A percentile compares a stretch with the other conserved stretches of the same genome.
phyloP scores from a whole-genome alignment of 1,140 invertebrate genomes.

The Scaptomyza hsui region DNA sequence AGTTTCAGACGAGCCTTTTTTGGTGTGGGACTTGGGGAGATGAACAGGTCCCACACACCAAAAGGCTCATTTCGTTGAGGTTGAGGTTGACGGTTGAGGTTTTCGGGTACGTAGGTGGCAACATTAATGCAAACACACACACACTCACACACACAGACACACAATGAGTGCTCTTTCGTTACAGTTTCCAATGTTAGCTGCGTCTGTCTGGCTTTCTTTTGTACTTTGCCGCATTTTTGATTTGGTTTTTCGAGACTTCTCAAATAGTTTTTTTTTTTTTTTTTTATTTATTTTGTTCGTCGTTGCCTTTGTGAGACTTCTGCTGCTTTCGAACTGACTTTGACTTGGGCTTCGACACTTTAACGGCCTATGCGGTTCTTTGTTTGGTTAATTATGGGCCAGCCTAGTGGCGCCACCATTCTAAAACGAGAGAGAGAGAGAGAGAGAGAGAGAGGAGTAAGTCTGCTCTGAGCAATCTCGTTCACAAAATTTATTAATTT shows the following conservation, averaged over 20 bases:
- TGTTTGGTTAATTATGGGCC: slow-evolving; percentile 76
- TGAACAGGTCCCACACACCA: slow-evolving; percentile 20
- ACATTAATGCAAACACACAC: slow-evolving; percentile 37
- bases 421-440: background rate
- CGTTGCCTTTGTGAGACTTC: slow-evolving; percentile 40
- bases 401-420: slow-evolving; percentile 64
- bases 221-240: slow-evolving; percentile 78
- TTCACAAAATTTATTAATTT: slow-evolving; percentile 67
- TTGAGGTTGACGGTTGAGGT: background rate
- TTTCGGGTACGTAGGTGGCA: slow-evolving; percentile 59
- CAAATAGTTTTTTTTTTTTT: slow-evolving; percentile 60
- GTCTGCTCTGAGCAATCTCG: slow-evolving; percentile 24
- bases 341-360: slow-evolving; percentile 68
- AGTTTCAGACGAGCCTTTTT: slow-evolving; percentile 31
- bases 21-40: slow-evolving; percentile 25
- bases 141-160: slow-evolving; percentile 1
- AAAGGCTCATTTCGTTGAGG: slow-evolving; percentile 4
- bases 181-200: slow-evolving; percentile 67
- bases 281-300: slow-evolving; percentile 34
- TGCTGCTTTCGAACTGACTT: slow-evolving; percentile 37
- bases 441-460: too few relatives aligned
- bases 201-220: slow-evolving; percentile 49
- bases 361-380: slow-evolving; percentile 72
- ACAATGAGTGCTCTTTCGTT: slow-evolving; percentile 54
- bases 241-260: slow-evolving; percentile 64